Conservation (phyloP, 2,888 invertebrate genomes). For the Drosophila robusta region DNA sequence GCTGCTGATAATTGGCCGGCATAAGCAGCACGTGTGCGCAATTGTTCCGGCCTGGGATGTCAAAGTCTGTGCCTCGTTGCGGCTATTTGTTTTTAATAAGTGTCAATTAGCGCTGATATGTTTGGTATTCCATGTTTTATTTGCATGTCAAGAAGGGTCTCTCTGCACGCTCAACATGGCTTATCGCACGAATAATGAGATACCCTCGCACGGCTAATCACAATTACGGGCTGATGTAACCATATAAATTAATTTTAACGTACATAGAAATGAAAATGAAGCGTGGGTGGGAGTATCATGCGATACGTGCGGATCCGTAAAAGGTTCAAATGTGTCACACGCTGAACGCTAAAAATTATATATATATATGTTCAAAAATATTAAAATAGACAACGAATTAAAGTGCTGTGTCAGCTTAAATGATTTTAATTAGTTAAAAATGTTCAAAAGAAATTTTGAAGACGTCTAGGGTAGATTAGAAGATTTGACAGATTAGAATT, state of each 20-base stretch:
- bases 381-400: constrained; percentile 29
- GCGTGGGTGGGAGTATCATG: constrained; percentile 49
- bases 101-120: constrained; percentile 69
- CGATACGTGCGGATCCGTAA: constrained; percentile 32
- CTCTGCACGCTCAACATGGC: constrained; percentile 14
- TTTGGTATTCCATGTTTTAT: constrained; percentile 43
- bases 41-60: constrained; percentile 47
- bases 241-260: constrained; percentile 52
- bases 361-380: constrained; percentile 2
- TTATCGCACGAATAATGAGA: constrained; percentile 60
- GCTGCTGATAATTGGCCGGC: constrained; percentile 41
- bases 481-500: neutral
- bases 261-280: constrained; percentile 15
- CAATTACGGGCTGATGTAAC: constrained; percentile 64
- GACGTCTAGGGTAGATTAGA: constrained; percentile 23
- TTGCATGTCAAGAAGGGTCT: constrained; percentile 25
- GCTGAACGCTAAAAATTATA: constrained; percentile 27
- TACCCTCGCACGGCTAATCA: constrained; percentile 38
- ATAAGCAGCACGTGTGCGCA: constrained; percentile 56
- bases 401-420: constrained; percentile 40
- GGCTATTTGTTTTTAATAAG: constrained; percentile 59
- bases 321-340: constrained; percentile 16
- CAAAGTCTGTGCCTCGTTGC: constrained; percentile 30
- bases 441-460: neutral
- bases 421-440: constrained; percentile 23